Evolutionary conservation across 2,113 vertebrate species (phyloP).

Genomic region (Balaeniceps rex): DNA sequence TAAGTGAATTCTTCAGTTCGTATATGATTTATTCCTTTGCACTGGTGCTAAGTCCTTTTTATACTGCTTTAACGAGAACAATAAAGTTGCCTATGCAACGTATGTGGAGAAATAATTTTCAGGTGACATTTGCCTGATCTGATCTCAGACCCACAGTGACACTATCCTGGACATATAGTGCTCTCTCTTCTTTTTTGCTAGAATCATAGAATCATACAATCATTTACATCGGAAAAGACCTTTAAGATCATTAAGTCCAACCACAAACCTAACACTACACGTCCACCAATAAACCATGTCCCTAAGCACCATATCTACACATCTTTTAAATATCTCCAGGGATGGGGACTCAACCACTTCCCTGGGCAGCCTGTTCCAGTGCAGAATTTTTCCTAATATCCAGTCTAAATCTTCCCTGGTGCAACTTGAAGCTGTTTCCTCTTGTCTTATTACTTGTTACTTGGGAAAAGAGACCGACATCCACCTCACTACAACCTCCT

Average conservation of each 20-base stretch:
- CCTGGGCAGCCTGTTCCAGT: background rate
- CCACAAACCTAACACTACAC: background rate
- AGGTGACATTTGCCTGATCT: background rate
- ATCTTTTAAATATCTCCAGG: background rate
- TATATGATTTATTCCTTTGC: background rate
- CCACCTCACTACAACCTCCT: background rate
- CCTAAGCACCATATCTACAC: fast-evolving
- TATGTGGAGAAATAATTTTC: background rate
- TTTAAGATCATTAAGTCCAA: background rate
- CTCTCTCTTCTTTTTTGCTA: background rate
- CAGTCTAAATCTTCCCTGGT: background rate
- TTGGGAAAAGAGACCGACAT: background rate
- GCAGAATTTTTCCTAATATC: background rate
- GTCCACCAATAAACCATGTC: background rate
- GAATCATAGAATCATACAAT: background rate
- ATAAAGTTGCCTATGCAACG: background rate
- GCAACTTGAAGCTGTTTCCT: background rate
- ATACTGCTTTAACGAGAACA: background rate
- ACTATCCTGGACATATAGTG: background rate
- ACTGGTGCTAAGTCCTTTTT: background rate
- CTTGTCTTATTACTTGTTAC: too few species aligned
- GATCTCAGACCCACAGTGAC: background rate
- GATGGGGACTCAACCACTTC: background rate
- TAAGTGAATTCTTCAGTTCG: background rate
- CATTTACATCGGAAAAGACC: background rate